Conservation (phyloP, 2,888 invertebrate species). For the Dryadula phaetusa region DNA sequence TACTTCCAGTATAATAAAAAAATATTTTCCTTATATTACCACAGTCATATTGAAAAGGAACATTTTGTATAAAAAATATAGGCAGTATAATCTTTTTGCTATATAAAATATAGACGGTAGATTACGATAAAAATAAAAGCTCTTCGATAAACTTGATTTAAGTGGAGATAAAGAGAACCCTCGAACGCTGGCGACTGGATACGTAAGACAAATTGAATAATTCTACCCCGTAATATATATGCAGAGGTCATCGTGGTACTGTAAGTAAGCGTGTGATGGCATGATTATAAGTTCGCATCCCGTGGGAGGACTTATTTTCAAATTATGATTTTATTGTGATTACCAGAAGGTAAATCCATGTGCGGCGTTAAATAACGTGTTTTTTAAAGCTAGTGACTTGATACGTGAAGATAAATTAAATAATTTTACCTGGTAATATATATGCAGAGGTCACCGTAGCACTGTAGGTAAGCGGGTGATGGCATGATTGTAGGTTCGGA, state of each 20-base stretch:
- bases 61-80: slow-evolving; percentile 10
- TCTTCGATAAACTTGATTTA: slow-evolving; percentile 30
- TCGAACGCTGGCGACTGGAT: slow-evolving; percentile 5
- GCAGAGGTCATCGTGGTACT: not conserved
- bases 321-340: too few relatives aligned
- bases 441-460: not conserved
- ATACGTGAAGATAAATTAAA: not conserved
- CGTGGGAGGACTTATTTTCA: too few relatives aligned
- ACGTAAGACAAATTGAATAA: not conserved
- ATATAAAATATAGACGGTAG: slow-evolving; percentile 8
- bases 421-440: not conserved
- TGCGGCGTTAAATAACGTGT: too few relatives aligned
- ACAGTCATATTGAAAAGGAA: not conserved
- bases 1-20: not conserved
- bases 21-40: not conserved
- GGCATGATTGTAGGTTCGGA: not conserved
- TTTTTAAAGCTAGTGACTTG: slow-evolving; percentile 1
- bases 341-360: too few relatives aligned
- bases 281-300: not conserved
- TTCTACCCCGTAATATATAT: too few relatives aligned
- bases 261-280: not conserved
- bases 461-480: not conserved
- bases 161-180: slow-evolving; percentile 32
- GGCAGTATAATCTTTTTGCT: not conserved
- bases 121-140: slow-evolving; percentile 7